Base-by-base conservation (phyloP, 2,113 vertebrate genomes). In the Solea senegalensis region DNA sequence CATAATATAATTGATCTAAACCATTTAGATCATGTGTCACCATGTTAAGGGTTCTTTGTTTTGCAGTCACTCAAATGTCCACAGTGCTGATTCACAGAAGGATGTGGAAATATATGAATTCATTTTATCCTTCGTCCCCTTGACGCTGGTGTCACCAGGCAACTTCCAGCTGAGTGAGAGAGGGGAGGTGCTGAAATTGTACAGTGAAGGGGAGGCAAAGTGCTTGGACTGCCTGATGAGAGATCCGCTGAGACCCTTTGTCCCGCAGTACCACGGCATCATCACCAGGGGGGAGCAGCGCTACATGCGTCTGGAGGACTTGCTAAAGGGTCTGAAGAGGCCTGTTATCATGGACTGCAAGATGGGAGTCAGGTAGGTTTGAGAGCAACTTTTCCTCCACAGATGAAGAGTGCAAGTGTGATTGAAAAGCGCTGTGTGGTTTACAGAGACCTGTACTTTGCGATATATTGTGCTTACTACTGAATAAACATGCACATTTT, bases 261-360 rank as follows among this genome's bases (percentile, higher is more conserved):
- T 95, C 59, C 95, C 95, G 0, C 85, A 90, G 56, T 95, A 94
- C 78, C 86, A 91, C 0, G 94, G 95, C 5, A 48, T 89, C 71
- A 85, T 92, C 71, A 91, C 84, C 73, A 90, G 88, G 57, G 92
- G 90, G 4, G 90, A 88, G 21, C 86, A 90, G 40, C 55, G 69
- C 39, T 95, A 93, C 78, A 90, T 94, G 28, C 92, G 95, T 61
- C 88, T 95, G 74, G 92, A 95, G 49, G 94, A 95, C 68, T 86
- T 95, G 51, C 89, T 95, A 50, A 83, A 80, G 0, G 94, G 94
- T 14, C 89, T 95, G 11, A 91, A 82, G 40, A 78, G 70, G 50
- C 94, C 95, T 0, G 86, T 92, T 72, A 94, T 95, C 76, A 93
- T 94, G 93, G 93, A 94, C 88, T 93, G 92, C 84, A 94, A 94